Evolutionary conservation across 2,888 invertebrate species (phyloP).

Genomic region (Trichopria drosophilae): DNA sequence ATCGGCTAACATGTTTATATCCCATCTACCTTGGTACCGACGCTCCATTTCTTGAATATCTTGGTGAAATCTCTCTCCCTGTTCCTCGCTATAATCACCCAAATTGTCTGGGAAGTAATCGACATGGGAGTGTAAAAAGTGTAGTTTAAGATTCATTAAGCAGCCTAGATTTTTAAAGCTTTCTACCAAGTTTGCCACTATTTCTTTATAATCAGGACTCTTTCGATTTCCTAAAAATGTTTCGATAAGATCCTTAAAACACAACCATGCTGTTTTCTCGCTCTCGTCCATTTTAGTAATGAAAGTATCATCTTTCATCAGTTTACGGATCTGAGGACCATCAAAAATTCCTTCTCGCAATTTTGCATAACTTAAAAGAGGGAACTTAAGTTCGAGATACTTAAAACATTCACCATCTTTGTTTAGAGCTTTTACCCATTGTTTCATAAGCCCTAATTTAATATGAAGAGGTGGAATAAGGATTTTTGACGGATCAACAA

Average conservation of each 20-base stretch:
- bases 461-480: constrained; percentile 17
- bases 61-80: constrained; percentile 49
- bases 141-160: constrained; percentile 46
- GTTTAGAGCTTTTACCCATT: background rate
- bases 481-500: constrained; percentile 1
- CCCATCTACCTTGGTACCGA: constrained; percentile 40
- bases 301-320: constrained; percentile 23
- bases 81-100: constrained; percentile 46
- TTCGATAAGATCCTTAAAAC: constrained; percentile 25
- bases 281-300: constrained; percentile 22
- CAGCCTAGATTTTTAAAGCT: constrained; percentile 26
- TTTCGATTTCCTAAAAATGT: constrained; percentile 34
- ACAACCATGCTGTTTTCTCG: constrained; percentile 31
- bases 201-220: constrained; percentile 30
- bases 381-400: background rate
- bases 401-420: constrained; percentile 3
- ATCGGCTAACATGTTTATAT: background rate
- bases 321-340: constrained; percentile 24
- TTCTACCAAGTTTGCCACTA: constrained; percentile 35
- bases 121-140: constrained; percentile 45
- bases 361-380: too few species aligned
- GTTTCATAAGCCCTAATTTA: background rate
- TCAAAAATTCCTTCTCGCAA: constrained; percentile 23
- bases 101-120: constrained; percentile 47
- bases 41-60: constrained; percentile 47